A percentile compares a stretch with the other conserved stretches of the same genome.
Conservation (phyloP, 2,113 vertebrate genomes). For the Scopus umbretta region DNA sequence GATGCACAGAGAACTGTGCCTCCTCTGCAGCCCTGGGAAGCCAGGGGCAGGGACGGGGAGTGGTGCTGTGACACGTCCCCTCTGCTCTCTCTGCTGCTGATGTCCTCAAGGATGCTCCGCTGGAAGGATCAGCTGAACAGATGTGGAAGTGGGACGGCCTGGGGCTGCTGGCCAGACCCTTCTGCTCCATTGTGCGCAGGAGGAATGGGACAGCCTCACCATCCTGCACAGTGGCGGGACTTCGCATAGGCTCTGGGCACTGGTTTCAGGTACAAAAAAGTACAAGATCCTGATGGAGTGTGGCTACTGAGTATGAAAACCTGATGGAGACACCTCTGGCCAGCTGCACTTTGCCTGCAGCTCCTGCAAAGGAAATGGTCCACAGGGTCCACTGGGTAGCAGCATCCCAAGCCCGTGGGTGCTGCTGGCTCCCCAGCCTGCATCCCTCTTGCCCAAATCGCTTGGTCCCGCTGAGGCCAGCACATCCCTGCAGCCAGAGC, state of each 20-base stretch:
- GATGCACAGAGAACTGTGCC: background rate
- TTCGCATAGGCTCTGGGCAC: background rate
- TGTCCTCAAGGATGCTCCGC: background rate
- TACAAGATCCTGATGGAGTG: background rate
- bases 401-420: background rate
- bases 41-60: background rate
- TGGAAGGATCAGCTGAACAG: background rate
- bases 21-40: background rate
- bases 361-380: background rate
- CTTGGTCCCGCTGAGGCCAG: background rate
- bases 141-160: background rate
- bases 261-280: background rate
- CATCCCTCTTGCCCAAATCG: background rate
- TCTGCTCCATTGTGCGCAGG: background rate
- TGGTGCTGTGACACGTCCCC: background rate
- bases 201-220: background rate
- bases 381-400: background rate
- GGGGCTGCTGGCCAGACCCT: background rate
- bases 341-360: background rate
- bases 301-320: background rate
- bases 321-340: background rate
- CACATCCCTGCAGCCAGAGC: background rate
- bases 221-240: background rate
- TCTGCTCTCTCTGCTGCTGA: background rate
- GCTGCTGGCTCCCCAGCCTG: background rate